Base-by-base conservation (phyloP, 2,113 vertebrate genomes). In the Clinocottus analis region DNA sequence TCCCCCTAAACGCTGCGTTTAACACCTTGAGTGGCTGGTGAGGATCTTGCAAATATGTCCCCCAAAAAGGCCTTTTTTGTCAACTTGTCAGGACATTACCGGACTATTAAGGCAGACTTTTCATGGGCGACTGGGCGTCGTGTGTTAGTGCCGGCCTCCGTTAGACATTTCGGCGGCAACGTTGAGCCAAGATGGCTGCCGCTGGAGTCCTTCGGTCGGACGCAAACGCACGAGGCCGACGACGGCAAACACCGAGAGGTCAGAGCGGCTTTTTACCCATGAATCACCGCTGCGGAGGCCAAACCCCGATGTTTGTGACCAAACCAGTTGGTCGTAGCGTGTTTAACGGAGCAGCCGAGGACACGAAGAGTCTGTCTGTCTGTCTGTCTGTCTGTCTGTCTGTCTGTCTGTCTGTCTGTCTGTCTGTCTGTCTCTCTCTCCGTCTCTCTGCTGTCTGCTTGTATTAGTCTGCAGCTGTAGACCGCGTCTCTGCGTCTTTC, bases 371-470 rank as follows among this genome's bases (percentile, higher is more conserved):
- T 81, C 83, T 65, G 87, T 83, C 83, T 23, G 29, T 85, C 80
- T 60, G 66, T 69, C 63, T 74, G 74, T 87, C 80, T 68, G 73
- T 86, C 31, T 31, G 31, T 5, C 31, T 31, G 31, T 5, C 31
- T 31, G 31, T 5, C 31, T 31, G 31, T 5, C 31, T 31, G 31
- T 5, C 31, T 31, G 31, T 5, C 31, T 31, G 31, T 5, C 31
- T 31, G 31, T 5, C 31, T 31, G 31, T 5, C 61, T n/a, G 53
- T 29, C 53, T 88, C 77, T 73, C 59, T 79, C 82, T 83, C 69
- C 72, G 83, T 89, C 79, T 87, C 78, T 83, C 56, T 23, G 56
- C 83, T 91, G 89, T 91, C 89, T 73, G 77, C 29, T 86, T 65
- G 19, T 3, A 89, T 90, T 86, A 90, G 86, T 66, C 45, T 80